Evolutionary conservation across 92 coral and sea anemone species (phyloP).

Genomic region (Siderastrea radians): DNA sequence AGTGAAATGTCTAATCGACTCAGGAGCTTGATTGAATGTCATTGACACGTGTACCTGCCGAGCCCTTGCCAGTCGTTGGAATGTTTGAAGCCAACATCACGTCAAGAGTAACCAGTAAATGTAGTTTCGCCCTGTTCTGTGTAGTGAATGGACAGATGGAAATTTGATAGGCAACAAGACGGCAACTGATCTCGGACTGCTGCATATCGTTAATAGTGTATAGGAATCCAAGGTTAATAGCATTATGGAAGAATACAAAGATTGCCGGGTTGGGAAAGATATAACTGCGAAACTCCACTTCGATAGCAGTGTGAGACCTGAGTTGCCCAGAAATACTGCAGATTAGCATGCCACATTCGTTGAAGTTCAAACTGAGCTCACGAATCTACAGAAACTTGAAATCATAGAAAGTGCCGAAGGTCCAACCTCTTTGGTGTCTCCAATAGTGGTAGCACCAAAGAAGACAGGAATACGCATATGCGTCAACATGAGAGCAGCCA

Average conservation of each 20-base stretch:
- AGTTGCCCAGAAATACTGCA: conserved; percentile 19
- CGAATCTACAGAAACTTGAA: neutral
- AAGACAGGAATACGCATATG: conserved; percentile 47
- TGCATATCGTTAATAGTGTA: conserved; percentile 26
- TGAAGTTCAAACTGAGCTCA: too few species aligned
- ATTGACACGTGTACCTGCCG: conserved; percentile 4
- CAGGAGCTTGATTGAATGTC: conserved; percentile 38
- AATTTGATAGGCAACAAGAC: conserved; percentile 23
- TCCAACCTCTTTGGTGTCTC: conserved; percentile 51
- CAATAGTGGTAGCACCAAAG: conserved; percentile 47
- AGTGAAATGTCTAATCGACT: conserved; percentile 17
- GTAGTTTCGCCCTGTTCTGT: conserved; percentile 5
- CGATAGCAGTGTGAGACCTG: neutral
- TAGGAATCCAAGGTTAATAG: neutral
- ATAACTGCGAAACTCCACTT: conserved; percentile 26
- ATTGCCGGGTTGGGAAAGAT: conserved; percentile 20
- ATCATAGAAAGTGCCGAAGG: conserved; percentile 53
- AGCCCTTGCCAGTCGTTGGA: conserved; percentile 40
- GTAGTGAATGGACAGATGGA: conserved; percentile 5
- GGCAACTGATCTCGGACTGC: conserved; percentile 31
- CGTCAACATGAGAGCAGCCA: conserved; percentile 55
- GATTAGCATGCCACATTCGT: neutral
- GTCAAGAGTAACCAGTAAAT: neutral
- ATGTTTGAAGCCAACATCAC: conserved; percentile 7
- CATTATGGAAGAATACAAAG: conserved; percentile 22